Percentiles rank a stretch among this genome's conserved stretches.
phyloP scores from a whole-genome alignment of 2,113 vertebrate genomes.

The Anoura caudifer region DNA sequence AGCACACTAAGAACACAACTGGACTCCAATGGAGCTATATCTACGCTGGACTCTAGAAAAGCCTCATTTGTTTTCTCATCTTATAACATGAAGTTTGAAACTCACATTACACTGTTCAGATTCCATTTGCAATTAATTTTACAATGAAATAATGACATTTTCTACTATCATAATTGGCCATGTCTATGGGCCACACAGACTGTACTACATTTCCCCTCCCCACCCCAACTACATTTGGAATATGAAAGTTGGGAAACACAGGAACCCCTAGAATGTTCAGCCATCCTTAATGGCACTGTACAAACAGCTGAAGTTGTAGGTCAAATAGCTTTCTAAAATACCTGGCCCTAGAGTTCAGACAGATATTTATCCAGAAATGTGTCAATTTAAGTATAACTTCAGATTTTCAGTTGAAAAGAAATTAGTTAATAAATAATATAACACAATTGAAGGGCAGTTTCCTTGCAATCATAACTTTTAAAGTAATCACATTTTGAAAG shows the following conservation, averaged over 20 bases:
- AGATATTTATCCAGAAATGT: slow-evolving; percentile 67
- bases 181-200: background rate
- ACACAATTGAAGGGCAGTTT: background rate
- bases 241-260: background rate
- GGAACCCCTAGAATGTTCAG: background rate
- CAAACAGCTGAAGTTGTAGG: background rate
- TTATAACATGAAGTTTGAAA: background rate
- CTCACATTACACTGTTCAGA: background rate
- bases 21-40: background rate
- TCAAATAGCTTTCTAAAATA: slow-evolving; percentile 59
- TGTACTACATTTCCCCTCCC: background rate
- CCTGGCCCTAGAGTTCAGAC: background rate
- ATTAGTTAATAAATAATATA: slow-evolving; percentile 71
- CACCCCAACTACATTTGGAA: background rate
- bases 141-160: background rate
- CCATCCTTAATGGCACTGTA: background rate
- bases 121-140: background rate
- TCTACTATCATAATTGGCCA: background rate
- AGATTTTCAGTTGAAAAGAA: slow-evolving; percentile 58
- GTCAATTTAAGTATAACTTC: slow-evolving; percentile 54
- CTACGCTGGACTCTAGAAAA: background rate
- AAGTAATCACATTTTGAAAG: background rate
- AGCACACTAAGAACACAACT: background rate
- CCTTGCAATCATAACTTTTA: slow-evolving; percentile 44
- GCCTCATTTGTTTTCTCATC: background rate